phyloP scores from a whole-genome alignment of 1,140 invertebrate genomes.

The Calliopsis andreniformis region DNA sequence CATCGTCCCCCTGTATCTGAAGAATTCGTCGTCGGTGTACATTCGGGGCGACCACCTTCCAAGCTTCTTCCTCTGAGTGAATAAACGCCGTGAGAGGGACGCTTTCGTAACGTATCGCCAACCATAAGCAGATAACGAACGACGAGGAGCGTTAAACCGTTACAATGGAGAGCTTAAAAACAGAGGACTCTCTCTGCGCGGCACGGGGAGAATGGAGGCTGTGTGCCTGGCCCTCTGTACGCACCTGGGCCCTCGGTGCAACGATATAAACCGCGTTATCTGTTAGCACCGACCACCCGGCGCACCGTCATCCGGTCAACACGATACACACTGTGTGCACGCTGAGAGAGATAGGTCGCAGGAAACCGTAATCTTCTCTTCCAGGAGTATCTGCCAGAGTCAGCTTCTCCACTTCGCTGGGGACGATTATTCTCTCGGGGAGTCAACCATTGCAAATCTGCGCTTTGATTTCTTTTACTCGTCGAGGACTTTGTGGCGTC shows the following conservation, averaged over 20 bases:
- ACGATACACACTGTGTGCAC: conserved; percentile 9
- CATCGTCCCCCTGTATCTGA: conserved; percentile 13
- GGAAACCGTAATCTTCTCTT: conserved; percentile 61
- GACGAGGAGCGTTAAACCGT: conserved; percentile 32
- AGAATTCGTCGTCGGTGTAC: conserved; percentile 26
- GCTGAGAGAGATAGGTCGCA: conserved; percentile 59
- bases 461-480: background rate
- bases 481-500: too few species aligned
- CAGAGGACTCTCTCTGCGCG: conserved; percentile 11
- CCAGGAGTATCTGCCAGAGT: conserved; percentile 9
- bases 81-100: background rate
- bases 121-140: conserved; percentile 45
- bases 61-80: background rate
- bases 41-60: background rate
- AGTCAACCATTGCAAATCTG: background rate
- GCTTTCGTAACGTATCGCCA: conserved; percentile 44
- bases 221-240: conserved; percentile 3
- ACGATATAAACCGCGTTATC: conserved; percentile 60
- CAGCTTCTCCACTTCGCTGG: conserved; percentile 21
- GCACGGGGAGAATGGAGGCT: background rate
- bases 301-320: conserved; percentile 20
- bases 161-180: conserved; percentile 47
- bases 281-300: conserved; percentile 43
- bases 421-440: conserved; percentile 23
- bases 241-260: conserved; percentile 56